These are phyloP conservation scores for Myiothlypis chrysogaster DNA, from an alignment of 2,797 vertebrate species.

Conservation along the genomic window DNA sequence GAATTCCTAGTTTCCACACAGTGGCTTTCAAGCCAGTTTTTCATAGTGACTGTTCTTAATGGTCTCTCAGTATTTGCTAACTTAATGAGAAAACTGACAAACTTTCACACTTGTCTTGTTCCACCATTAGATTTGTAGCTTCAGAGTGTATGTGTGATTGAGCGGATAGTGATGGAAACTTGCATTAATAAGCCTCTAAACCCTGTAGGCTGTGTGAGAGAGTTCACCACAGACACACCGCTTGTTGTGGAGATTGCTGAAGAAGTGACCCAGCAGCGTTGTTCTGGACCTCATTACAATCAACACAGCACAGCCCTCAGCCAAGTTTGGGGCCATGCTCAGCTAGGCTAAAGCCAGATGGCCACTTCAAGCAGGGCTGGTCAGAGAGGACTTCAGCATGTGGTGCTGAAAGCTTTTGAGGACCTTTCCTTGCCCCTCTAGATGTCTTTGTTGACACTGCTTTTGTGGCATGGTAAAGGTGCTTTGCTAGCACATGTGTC, in stretches of 20 bases:
- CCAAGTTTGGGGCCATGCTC: not conserved
- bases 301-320: not conserved
- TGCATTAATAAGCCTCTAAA: not conserved
- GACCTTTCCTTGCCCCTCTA: not conserved
- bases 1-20: not conserved
- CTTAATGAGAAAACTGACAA: not conserved
- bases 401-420: not conserved
- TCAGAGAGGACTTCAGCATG: not conserved
- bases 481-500: not conserved
- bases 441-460: not conserved
- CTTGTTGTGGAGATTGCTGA: not conserved
- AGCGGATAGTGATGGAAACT: not conserved
- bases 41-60: not conserved
- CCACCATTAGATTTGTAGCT: not conserved
- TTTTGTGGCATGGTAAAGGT: not conserved
- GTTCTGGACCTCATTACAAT: rapidly evolving
- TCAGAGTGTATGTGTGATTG: not conserved
- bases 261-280: not conserved
- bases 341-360: not conserved
- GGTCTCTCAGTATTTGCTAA: not conserved
- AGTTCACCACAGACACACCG: not conserved
- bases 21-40: not conserved
- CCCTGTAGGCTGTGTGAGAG: not conserved
- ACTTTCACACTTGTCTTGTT: not conserved
- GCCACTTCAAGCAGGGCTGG: not conserved